Evolutionary conservation across 2,888 invertebrate genomes (phyloP).

Genomic region (Mythimna vitellina): DNA sequence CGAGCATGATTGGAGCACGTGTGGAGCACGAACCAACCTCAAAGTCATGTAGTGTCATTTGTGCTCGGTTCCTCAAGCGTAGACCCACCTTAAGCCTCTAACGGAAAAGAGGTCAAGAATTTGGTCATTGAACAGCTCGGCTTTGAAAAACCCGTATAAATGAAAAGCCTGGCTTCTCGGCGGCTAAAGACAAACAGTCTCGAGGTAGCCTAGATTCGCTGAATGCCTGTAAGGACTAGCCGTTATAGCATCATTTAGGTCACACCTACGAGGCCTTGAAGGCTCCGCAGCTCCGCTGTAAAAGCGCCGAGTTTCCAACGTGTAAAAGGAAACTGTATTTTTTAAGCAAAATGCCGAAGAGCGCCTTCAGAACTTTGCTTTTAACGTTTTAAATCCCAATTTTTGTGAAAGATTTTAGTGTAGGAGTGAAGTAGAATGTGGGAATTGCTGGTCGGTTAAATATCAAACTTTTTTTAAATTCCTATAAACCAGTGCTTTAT

Average conservation of each 20-base stretch:
- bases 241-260: constrained; percentile 75
- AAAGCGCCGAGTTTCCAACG: constrained; percentile 34
- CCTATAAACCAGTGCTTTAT: too few relatives aligned
- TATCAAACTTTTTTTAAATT: neutral
- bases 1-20: too few relatives aligned
- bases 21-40: too few relatives aligned
- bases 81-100: neutral
- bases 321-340: constrained; percentile 52
- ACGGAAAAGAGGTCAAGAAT: constrained; percentile 56
- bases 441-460: neutral
- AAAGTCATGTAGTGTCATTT: too few relatives aligned
- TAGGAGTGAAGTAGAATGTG: neutral
- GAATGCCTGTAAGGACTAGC: constrained; percentile 74
- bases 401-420: constrained; percentile 36
- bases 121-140: constrained; percentile 38
- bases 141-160: constrained; percentile 50
- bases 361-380: constrained; percentile 46
- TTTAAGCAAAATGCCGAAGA: constrained; percentile 40
- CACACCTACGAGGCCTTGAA: constrained; percentile 64
- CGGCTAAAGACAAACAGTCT: constrained; percentile 56
- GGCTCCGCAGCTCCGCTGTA: constrained; percentile 25
- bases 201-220: constrained; percentile 67
- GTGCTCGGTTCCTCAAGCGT: too few relatives aligned
- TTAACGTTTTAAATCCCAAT: constrained; percentile 31
- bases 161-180: constrained; percentile 48